Evolutionary conservation across 2,888 invertebrate genomes (phyloP), one percentile per base, ranked within the genome.

Genomic region (Scaptomyza caliginosa): DNA sequence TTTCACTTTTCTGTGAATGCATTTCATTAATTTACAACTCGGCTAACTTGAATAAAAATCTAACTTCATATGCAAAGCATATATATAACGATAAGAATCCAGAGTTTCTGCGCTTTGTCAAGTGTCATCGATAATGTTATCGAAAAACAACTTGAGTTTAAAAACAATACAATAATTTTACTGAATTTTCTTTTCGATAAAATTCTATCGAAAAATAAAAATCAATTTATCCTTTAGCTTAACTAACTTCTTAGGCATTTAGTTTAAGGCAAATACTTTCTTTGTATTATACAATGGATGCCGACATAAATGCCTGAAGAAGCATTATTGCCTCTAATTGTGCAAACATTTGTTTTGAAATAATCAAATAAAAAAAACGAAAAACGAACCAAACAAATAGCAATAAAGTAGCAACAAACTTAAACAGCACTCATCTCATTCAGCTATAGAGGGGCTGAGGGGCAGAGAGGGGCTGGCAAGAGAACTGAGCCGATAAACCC

Each of bases 401-500:
- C 59, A 43, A 19, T 56, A 55, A 50, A 51, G 32, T 48, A 21
- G 17, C 30, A 52, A 23, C 10, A 8, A 28, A 19, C 46, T 39
- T 51, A 3, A 38, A 16, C 34, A 34, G 34, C 34, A 16, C 16
- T 34, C 16, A 34, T 8, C 34, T 34, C 8, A 34, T 32, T 32
- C 13, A 30, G n/a, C 30, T 30, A n/a, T 30, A 34, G n/a, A 6
- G 30, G 1, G 10, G 4, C 11, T 13, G 10, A 16, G 36, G 36
- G 13, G 4, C 13, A 13, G 24, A 8, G 34, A 13, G 13, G 7
- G 23, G 19, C 13, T 8, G 4, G 13, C 11, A 19, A 16, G 10
- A 10, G 30, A 17, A n/a, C 32, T 42, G 17, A 36, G 28, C 3
- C 42, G 24, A 60, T 86, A 86, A 81, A 78, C 81, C 60, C 63